Conservation (phyloP, 2,888 invertebrate genomes). For the Drosophila robusta region DNA sequence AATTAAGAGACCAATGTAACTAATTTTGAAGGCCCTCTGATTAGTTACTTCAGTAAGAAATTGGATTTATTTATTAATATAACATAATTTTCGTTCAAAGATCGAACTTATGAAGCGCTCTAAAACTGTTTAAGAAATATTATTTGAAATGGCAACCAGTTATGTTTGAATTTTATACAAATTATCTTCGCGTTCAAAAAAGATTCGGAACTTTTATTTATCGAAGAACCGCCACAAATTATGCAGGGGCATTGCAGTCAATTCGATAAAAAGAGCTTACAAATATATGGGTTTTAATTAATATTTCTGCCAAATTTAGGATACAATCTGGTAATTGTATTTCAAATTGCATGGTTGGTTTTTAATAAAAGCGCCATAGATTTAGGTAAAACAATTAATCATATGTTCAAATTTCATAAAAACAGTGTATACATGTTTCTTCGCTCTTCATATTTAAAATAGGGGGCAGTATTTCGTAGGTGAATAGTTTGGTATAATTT, state of each 20-base stretch:
- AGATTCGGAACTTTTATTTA: neutral
- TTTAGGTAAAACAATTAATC: neutral
- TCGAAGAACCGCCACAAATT: neutral
- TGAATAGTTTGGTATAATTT: neutral
- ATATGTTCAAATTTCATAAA: neutral
- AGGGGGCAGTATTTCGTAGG: constrained; percentile 1
- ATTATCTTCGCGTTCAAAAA: too few relatives aligned
- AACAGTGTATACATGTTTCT: neutral
- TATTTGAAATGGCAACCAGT: too few relatives aligned
- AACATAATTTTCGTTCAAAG: too few relatives aligned
- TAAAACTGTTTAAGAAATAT: too few relatives aligned
- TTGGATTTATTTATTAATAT: too few relatives aligned
- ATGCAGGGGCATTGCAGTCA: neutral
- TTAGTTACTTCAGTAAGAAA: too few relatives aligned
- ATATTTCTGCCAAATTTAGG: neutral
- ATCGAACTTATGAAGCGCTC: too few relatives aligned
- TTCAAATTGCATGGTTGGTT: neutral
- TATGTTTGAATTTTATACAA: neutral
- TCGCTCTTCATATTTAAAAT: neutral
- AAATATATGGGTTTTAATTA: neutral
- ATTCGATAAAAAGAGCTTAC: neutral
- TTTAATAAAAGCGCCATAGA: neutral
- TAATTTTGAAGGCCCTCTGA: too few relatives aligned
- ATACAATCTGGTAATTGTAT: neutral
- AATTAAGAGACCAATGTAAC: too few relatives aligned